Conservation (phyloP, 2,888 invertebrate genomes). For the Cephus runcator region DNA sequence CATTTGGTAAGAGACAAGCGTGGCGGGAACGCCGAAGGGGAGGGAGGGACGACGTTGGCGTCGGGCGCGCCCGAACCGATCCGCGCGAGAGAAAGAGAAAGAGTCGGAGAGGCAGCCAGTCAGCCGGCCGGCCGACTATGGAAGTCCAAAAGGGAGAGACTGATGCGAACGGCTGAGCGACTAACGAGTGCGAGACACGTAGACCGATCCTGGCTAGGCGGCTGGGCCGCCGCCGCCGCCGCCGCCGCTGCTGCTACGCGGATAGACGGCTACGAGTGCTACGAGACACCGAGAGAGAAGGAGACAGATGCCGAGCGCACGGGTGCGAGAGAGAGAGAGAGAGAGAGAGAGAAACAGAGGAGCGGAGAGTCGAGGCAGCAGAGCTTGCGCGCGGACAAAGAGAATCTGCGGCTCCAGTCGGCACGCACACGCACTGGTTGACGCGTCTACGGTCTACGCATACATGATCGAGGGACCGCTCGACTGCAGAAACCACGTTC, state of each 20-base stretch:
- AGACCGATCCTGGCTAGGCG: slow-evolving; percentile 9
- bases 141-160: slow-evolving; percentile 19
- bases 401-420: slow-evolving; percentile 61
- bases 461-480: neutral
- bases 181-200: slow-evolving; percentile 9
- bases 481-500: slow-evolving; percentile 28
- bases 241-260: neutral
- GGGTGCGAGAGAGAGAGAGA: neutral
- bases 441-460: neutral
- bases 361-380: slow-evolving; percentile 42
- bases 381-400: slow-evolving; percentile 63
- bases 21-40: neutral
- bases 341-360: slow-evolving; percentile 9
- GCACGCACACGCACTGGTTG: slow-evolving; percentile 43
- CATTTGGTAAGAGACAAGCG: neutral
- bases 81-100: slow-evolving; percentile 14
- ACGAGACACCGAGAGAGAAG: slow-evolving; percentile 11
- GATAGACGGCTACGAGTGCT: neutral
- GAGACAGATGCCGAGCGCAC: slow-evolving; percentile 17
- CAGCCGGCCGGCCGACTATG: slow-evolving; percentile 15
- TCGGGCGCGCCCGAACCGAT: slow-evolving; percentile 33
- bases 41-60: neutral
- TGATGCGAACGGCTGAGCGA: slow-evolving; percentile 11
- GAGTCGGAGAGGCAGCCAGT: slow-evolving; percentile 7
- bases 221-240: neutral